These are phyloP conservation scores for Stratiolaelaps scimitus DNA, from an alignment of 1,140 invertebrate species.

Conservation along the genomic window DNA sequence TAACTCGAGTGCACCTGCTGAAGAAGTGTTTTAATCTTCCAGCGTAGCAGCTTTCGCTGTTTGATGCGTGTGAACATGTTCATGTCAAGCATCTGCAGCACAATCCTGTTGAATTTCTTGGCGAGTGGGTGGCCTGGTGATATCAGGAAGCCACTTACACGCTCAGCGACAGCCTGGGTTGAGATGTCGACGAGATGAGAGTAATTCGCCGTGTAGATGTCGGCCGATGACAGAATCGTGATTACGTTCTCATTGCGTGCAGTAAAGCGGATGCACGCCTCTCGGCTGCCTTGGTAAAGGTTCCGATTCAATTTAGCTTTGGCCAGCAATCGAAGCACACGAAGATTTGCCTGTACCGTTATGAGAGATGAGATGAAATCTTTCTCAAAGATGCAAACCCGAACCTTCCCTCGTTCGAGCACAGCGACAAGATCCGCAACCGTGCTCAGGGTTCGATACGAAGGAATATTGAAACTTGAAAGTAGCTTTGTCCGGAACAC, in stretches of 20 bases:
- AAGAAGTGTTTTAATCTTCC: slow-evolving; percentile 8
- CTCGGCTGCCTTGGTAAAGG: neutral
- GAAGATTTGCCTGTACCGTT: slow-evolving; percentile 15
- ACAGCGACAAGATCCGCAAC: neutral
- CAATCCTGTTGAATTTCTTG: neutral
- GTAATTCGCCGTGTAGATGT: slow-evolving; percentile 22
- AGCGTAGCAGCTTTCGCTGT: neutral
- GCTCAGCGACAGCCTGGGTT: slow-evolving; percentile 17
- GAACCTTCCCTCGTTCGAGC: neutral
- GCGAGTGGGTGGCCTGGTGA: slow-evolving; percentile 18
- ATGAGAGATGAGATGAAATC: slow-evolving; percentile 22
- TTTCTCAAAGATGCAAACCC: slow-evolving; percentile 16
- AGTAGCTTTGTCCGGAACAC: slow-evolving; percentile 17
- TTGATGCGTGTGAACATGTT: slow-evolving; percentile 5
- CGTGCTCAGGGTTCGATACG: neutral
- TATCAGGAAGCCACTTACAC: slow-evolving; percentile 16
- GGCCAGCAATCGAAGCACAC: slow-evolving; percentile 22
- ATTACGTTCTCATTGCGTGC: slow-evolving; percentile 12
- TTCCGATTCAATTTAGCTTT: slow-evolving; percentile 3
- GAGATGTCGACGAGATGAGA: slow-evolving; percentile 18
- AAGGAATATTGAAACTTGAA: slow-evolving; percentile 16
- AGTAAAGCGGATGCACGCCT: slow-evolving; percentile 1
- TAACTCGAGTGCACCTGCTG: neutral
- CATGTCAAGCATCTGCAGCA: slow-evolving; percentile 25
- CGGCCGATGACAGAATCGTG: slow-evolving; percentile 23